Conservation (phyloP, 2,888 invertebrate species). For the Parthenolecanium corni region DNA sequence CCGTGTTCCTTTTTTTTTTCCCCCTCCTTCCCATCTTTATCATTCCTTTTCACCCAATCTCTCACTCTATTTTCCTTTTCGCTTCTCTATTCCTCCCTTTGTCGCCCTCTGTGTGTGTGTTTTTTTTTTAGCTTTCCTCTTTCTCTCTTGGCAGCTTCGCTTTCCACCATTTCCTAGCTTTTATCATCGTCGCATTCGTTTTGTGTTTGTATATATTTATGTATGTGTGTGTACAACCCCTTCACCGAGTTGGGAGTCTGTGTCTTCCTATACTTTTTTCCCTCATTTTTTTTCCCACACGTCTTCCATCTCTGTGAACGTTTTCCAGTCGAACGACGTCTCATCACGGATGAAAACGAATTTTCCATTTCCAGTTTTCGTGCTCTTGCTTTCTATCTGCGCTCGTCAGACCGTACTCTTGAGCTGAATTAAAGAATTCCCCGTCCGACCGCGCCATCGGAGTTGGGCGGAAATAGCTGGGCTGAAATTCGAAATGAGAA, state of each 20-base stretch:
- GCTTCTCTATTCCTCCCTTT: constrained; percentile 1
- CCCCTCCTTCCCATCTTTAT: constrained; percentile 5
- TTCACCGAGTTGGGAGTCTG: neutral
- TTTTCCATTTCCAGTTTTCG: constrained; percentile 17
- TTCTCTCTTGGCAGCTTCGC: constrained; percentile 3
- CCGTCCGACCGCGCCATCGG: neutral
- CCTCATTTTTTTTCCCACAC: constrained; percentile 1
- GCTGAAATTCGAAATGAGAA: too few relatives aligned
- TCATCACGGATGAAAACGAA: constrained; percentile 24
- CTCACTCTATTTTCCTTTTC: neutral
- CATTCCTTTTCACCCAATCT: neutral
- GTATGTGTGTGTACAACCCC: too few relatives aligned
- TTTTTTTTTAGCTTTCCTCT: too few relatives aligned
- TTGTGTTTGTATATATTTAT: constrained; percentile 2
- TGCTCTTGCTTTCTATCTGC: neutral
- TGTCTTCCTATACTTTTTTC: neutral
- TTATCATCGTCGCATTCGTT: constrained; percentile 19
- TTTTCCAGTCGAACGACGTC: constrained; percentile 28
- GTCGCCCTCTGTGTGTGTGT: too few relatives aligned
- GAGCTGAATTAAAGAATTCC: neutral
- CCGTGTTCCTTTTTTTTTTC: neutral
- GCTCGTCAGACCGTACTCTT: constrained; percentile 6
- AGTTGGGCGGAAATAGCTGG: too few relatives aligned
- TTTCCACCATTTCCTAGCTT: constrained; percentile 21
- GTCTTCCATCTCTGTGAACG: constrained; percentile 7